Percentiles rank a stretch among this genome's conserved stretches.
These are phyloP conservation scores for Tricholaema leucomelas DNA, from an alignment of 2,113 vertebrate genomes.

Conservation along the genomic window DNA sequence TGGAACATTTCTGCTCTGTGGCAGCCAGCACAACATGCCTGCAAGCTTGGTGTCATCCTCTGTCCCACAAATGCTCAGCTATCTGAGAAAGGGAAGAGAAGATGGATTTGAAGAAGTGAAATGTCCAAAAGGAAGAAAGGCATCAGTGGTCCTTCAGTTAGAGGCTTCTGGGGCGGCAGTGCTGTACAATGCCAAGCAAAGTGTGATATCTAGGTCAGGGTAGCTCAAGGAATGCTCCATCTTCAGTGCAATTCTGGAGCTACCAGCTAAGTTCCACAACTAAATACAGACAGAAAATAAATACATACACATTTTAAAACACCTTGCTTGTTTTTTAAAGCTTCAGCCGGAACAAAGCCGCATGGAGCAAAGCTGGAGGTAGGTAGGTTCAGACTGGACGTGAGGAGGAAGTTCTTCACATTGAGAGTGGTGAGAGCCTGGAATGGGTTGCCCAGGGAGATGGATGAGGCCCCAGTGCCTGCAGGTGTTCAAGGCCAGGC, in stretches of 20 bases:
- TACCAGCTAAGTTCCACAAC: neutral
- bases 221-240: neutral
- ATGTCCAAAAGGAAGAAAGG: neutral
- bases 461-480: too few species aligned
- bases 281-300: neutral
- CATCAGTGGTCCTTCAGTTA: neutral
- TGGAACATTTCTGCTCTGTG: rapidly evolving
- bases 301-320: rapidly evolving
- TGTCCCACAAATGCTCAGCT: neutral
- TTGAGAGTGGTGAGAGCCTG: too few species aligned
- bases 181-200: neutral
- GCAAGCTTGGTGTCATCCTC: neutral
- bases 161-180: neutral
- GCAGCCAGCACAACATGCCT: neutral
- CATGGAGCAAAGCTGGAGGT: too few species aligned
- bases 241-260: neutral
- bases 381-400: too few species aligned
- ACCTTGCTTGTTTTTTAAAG: neutral
- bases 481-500: too few species aligned
- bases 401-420: too few species aligned
- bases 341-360: neutral
- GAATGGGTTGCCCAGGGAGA: too few species aligned
- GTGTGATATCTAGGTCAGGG: neutral
- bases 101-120: neutral
- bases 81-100: neutral